These are phyloP conservation scores for Todiramphus chloris DNA, from an alignment of 2,113 vertebrate genomes.

Conservation along the genomic window DNA sequence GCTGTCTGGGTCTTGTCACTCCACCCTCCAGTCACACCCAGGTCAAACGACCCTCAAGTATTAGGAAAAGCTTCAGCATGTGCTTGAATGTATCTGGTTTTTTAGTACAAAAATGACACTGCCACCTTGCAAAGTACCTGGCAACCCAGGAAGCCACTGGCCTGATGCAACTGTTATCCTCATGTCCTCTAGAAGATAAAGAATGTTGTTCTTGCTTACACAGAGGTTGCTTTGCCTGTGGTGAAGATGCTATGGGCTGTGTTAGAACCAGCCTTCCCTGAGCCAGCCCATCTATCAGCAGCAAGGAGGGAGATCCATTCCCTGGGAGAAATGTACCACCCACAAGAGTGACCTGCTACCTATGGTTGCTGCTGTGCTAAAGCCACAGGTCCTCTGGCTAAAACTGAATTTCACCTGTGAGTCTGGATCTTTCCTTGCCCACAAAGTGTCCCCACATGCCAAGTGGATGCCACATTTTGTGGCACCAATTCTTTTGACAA, in stretches of 20 bases:
- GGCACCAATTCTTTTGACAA: not conserved
- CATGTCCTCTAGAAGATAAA: not conserved
- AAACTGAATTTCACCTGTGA: rapidly evolving
- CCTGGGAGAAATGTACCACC: rapidly evolving
- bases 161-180: rapidly evolving
- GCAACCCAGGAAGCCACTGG: not conserved
- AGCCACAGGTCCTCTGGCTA: not conserved
- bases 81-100: not conserved
- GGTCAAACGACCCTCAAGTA: not conserved
- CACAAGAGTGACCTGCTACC: not conserved
- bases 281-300: not conserved
- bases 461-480: not conserved
- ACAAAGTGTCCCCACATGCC: rapidly evolving
- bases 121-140: not conserved
- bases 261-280: rapidly evolving
- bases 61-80: not conserved
- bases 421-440: not conserved
- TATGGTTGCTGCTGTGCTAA: not conserved
- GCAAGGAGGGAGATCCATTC: not conserved
- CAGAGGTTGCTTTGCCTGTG: not conserved
- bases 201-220: not conserved
- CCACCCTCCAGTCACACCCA: not conserved
- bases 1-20: not conserved
- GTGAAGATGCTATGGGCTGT: rapidly evolving
- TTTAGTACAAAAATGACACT: not conserved